Base-by-base conservation (phyloP, 1,140 invertebrate species). In the Bicyclus anynana region DNA sequence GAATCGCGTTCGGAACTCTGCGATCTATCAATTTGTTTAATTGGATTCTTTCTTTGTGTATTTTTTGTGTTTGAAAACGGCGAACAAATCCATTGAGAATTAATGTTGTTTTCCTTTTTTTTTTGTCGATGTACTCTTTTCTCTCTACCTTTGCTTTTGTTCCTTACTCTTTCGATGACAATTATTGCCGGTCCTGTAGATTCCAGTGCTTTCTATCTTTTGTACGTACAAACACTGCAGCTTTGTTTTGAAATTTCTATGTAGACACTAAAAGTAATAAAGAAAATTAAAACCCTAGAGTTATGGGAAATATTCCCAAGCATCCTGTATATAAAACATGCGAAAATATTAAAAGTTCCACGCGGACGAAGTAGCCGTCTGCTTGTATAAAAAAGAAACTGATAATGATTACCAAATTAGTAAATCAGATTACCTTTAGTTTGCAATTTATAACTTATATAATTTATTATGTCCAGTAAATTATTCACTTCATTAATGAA, bases 1-100 rank as follows among this genome's bases (percentile, higher is more conserved):
- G 66, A 56, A 62, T 56, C 42, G 47, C 66, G 69, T 74, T 71
- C 67, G 64, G 62, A 51, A 26, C 44, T 16, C 46, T 67, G 57
- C 66, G 73, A 82, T 80, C 80, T 83, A 80, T 80, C 80, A 83
- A 83, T 83, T 83, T 80, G 77, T 83, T 83, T 83, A 80, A 83
- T 83, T 83, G 77, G 70, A 83, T 80, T 77, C 76, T 74, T 74
- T 72, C 72, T 27, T 47, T 27, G 44, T 47, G 21, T 7, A 13
- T 47, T 47, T 47, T 47, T 47, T 47, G 20, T 44, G 67, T 74
- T 78, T 62, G 66, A 62, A 71, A 74, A 70, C 74, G 67, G 59
- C 21, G 40, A 44, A 44, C 40, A 44, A 44, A 44, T 44, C 40
- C 40, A 44, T 44, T 44, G 40, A 20, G 40, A 20, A 10, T 44